Evolutionary conservation across 2,113 vertebrate genomes (phyloP).

Genomic region (Gallinago media): DNA sequence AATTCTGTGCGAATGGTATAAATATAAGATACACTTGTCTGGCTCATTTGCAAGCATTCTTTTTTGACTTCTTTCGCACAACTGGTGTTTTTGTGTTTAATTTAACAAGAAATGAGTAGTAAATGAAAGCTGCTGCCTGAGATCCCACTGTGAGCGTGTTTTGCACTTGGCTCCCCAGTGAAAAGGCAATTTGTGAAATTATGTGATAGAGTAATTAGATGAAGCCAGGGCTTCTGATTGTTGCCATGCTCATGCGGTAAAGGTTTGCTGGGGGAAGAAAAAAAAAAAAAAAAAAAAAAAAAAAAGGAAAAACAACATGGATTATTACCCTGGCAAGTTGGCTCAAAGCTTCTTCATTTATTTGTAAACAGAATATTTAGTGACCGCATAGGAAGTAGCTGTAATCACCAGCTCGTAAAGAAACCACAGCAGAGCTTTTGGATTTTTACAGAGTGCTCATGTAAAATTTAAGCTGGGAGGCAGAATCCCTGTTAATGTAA

Average conservation of each 20-base stretch:
- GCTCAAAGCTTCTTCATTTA: conserved; percentile 89
- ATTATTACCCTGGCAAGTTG: conserved; percentile 89
- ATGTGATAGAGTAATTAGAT: conserved; percentile 99
- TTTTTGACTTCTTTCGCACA: conserved; percentile 84
- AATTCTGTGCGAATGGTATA: conserved; percentile 67
- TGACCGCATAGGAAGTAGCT: conserved; percentile 90
- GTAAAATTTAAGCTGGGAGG: conserved; percentile 94
- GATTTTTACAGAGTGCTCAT: conserved; percentile 86
- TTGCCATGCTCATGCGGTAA: conserved; percentile 84
- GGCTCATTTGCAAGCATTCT: conserved; percentile 79
- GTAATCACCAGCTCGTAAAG: conserved; percentile 95
- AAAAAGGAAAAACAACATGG: not conserved
- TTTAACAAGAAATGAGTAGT: conserved; percentile 98
- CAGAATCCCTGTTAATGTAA: conserved; percentile 96
- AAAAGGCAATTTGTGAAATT: conserved; percentile 99
- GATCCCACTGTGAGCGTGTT: conserved; percentile 91
- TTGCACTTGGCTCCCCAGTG: conserved; percentile 95
- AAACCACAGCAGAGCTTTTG: conserved; percentile 89
- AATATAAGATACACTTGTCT: conserved; percentile 73
- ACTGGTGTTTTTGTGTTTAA: conserved; percentile 96
- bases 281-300: not conserved
- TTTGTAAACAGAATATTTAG: conserved; percentile 95
- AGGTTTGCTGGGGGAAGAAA: conserved; percentile 74
- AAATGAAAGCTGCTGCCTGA: conserved; percentile 93
- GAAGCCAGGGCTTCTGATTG: conserved; percentile 91